Base-by-base conservation (phyloP, 2,888 invertebrate genomes). In the Phoronis australis region DNA sequence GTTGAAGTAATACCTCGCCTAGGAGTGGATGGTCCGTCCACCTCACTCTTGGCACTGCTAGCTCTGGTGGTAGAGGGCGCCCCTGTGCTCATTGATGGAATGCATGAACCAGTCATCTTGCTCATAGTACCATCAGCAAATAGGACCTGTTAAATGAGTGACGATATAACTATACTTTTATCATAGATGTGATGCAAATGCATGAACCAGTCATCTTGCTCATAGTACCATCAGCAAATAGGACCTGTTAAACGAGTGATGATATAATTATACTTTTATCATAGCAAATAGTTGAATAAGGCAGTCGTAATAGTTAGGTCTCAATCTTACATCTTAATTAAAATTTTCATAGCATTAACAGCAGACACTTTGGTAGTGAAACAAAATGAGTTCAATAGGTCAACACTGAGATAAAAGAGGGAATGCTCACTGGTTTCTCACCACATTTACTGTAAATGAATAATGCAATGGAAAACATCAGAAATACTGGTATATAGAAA, bases 121-220 rank as follows among this genome's bases (percentile, higher is more conserved):
- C 68, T 68, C 9, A 75, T 66, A 23, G 68, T 68, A 3, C 76
- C 73, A 61, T 75, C 73, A 25, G 72, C 66, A 60, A 69, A 71
- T 40, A 75, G 58, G 1, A 72, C 64, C 68, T 68, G 45, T 39
- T 6, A 39, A 39, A 31, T 12, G 15, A 15, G 15, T 9, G 15
- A 31, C 9, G 15, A 31, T 31, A 31, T 31, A 12, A 31, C 9
- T 15, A 31, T 31, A 31, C 15, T 31, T 31, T 31, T 31, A 31
- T 31, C 9, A 15, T n/a, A n/a, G n/a, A n/a, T n/a, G n/a, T n/a
- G n/a, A n/a, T n/a, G n/a, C n/a, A n/a, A 9, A 25, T 15, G 18
- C 63, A 64, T 22, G 54, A 52, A 9, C 66, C 68, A 21, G 62
- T 65, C 53, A 66, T 64, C 3, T 60, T 54, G 49, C 68, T 68